phyloP scores from a whole-genome alignment of 2,888 invertebrate genomes.

The Drosophila infuscata region DNA sequence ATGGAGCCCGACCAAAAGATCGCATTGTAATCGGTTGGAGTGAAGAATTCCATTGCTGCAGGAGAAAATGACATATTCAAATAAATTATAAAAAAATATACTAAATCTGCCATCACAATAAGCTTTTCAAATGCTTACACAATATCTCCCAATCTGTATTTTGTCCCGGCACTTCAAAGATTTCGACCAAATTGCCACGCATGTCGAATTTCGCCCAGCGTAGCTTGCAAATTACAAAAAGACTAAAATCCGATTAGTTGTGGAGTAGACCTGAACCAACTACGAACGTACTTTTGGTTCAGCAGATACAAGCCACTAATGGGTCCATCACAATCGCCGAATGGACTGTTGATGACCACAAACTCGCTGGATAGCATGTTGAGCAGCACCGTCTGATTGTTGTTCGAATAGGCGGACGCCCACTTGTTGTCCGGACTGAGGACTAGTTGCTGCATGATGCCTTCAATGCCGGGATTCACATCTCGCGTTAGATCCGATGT shows the following conservation, averaged over 20 bases:
- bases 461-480: conserved; percentile 96
- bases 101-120: not conserved
- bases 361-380: conserved; percentile 98
- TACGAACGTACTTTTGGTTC: conserved; percentile 86
- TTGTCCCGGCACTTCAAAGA: conserved; percentile 87
- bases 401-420: conserved; percentile 98
- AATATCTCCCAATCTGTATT: conserved; percentile 90
- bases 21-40: conserved; percentile 89
- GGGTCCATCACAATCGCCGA: conserved; percentile 87
- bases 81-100: not conserved
- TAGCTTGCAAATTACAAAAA: conserved; percentile 91
- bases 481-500: conserved; percentile 98
- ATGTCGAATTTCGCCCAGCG: conserved; percentile 92
- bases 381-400: conserved; percentile 96
- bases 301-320: conserved; percentile 89
- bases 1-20: conserved; percentile 93
- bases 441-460: conserved; percentile 97
- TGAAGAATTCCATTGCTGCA: conserved; percentile 90
- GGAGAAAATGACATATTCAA: not conserved
- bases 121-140: conserved; percentile 85
- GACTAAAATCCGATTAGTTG: conserved; percentile 69
- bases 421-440: conserved; percentile 98
- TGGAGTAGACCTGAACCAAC: rapidly evolving
- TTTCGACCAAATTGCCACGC: conserved; percentile 90
- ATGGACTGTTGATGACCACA: conserved; percentile 93